These are phyloP conservation scores for Tenrec ecaudatus DNA, from an alignment of 2,113 vertebrate genomes.

Conservation along the genomic window DNA sequence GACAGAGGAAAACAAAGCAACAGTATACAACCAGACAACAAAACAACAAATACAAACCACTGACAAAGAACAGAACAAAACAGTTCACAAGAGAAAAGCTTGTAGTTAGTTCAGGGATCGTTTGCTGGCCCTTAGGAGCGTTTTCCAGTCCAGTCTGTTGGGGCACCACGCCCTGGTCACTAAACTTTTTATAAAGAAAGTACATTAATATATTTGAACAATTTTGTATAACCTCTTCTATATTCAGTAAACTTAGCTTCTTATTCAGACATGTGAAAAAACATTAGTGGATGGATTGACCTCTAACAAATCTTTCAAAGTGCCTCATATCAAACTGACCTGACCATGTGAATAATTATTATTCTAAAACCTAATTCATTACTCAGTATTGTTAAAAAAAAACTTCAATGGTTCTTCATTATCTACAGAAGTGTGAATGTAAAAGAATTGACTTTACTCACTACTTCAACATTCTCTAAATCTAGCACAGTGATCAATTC, in stretches of 20 bases:
- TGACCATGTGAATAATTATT: not conserved
- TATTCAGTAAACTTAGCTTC: not conserved
- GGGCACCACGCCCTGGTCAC: not conserved
- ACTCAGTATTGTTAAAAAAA: not conserved
- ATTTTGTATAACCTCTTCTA: not conserved
- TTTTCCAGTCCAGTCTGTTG: too few species aligned
- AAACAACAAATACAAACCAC: too few species aligned
- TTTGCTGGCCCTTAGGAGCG: too few species aligned
- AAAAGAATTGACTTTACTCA: not conserved
- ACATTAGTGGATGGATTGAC: not conserved
- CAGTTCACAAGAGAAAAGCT: too few species aligned
- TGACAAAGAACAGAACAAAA: too few species aligned
- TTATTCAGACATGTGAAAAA: not conserved
- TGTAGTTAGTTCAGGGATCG: too few species aligned
- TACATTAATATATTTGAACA: not conserved
- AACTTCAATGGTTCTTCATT: not conserved
- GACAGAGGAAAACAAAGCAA: too few species aligned
- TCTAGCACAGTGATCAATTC: not conserved
- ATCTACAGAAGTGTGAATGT: not conserved
- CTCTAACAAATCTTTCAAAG: not conserved
- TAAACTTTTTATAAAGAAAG: constrained; percentile 41
- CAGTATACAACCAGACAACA: too few species aligned
- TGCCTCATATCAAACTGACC: not conserved
- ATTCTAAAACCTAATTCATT: not conserved
- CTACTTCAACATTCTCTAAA: not conserved